These are phyloP conservation scores for Lates japonicus DNA, from an alignment of 2,797 vertebrate genomes.

Conservation along the genomic window DNA sequence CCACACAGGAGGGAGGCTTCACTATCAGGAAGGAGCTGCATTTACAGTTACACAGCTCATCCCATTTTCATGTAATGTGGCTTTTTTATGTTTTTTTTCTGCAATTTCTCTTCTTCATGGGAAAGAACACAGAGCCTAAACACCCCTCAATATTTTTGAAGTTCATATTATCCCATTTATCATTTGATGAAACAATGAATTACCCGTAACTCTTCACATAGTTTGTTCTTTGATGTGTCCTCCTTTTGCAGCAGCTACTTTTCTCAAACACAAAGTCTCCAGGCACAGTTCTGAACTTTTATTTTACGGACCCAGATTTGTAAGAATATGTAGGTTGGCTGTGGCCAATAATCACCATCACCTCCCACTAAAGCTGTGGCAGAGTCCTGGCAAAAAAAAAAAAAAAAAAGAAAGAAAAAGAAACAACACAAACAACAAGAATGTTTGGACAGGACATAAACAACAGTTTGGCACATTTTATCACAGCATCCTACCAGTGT, in stretches of 20 bases:
- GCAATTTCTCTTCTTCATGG: neutral
- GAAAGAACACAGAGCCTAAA: neutral
- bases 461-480: constrained; percentile 59
- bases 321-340: constrained; percentile 58
- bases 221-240: constrained; percentile 2
- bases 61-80: neutral
- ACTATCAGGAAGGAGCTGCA: neutral
- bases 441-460: constrained; percentile 47
- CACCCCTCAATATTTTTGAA: constrained; percentile 9
- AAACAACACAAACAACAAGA: constrained; percentile 28
- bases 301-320: constrained; percentile 33
- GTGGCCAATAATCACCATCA: constrained; percentile 68
- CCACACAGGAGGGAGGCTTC: neutral
- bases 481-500: constrained; percentile 64
- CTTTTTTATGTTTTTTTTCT: neutral
- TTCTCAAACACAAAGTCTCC: constrained; percentile 26
- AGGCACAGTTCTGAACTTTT: constrained; percentile 33
- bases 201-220: constrained; percentile 10
- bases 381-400: constrained; percentile 34
- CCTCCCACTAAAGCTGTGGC: constrained; percentile 79
- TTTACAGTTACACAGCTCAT: neutral
- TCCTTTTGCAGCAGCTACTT: constrained; percentile 22
- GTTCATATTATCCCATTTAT: constrained; percentile 18
- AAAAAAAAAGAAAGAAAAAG: neutral
- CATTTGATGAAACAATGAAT: constrained; percentile 24